Evolutionary conservation across 1,140 invertebrate species (phyloP).

Genomic region (Bicyclus anynana): DNA sequence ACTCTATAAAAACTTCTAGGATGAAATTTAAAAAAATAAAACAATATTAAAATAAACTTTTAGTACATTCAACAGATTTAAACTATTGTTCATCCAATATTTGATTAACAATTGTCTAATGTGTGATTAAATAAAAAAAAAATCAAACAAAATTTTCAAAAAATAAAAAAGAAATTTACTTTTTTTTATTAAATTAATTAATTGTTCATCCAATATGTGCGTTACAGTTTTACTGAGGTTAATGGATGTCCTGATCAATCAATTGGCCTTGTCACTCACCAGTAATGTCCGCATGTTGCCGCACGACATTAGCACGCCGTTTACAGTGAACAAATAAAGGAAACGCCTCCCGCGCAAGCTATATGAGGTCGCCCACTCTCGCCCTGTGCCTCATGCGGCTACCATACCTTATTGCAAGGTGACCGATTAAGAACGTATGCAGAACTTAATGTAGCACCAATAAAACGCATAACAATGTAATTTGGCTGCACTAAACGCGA

Average conservation of each 20-base stretch:
- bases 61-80: too few species aligned
- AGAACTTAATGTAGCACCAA: slow-evolving; percentile 30
- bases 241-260: slow-evolving; percentile 19
- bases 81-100: too few species aligned
- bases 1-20: too few species aligned
- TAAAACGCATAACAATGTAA: slow-evolving; percentile 50
- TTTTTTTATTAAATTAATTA: too few species aligned
- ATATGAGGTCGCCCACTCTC: slow-evolving; percentile 74
- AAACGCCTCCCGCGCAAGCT: slow-evolving; percentile 63
- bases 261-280: slow-evolving; percentile 52
- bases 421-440: slow-evolving; percentile 54
- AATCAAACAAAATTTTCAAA: too few species aligned
- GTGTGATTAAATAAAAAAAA: too few species aligned
- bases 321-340: slow-evolving; percentile 72
- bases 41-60: too few species aligned
- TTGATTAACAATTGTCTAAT: too few species aligned
- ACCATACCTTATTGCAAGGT: slow-evolving; percentile 71
- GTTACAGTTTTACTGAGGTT: too few species aligned
- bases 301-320: slow-evolving; percentile 66
- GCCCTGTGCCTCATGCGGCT: slow-evolving; percentile 60
- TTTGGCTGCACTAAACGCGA: slow-evolving; percentile 50
- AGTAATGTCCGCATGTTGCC: slow-evolving; percentile 68
- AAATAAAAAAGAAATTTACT: too few species aligned
- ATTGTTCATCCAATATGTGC: too few species aligned
- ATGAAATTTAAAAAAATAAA: too few species aligned